A percentile compares a stretch with the other conserved stretches of the same genome.
Conservation (phyloP, 2,888 invertebrate species). For the Anodontia alba region DNA sequence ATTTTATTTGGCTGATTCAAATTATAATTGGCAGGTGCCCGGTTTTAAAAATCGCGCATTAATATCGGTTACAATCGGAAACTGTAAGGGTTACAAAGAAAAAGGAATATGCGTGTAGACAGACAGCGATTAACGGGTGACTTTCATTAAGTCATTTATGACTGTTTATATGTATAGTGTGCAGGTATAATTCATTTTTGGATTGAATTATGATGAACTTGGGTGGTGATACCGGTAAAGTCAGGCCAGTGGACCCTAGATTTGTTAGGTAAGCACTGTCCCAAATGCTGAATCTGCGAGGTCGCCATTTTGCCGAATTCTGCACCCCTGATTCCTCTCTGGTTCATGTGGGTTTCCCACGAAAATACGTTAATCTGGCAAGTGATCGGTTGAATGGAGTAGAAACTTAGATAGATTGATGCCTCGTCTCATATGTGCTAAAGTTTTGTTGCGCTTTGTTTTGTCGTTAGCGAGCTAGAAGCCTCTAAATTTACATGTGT, state of each 20-base stretch:
- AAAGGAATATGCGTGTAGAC: conserved; percentile 14
- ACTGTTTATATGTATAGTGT: conserved; percentile 23
- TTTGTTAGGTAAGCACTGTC: conserved; percentile 49
- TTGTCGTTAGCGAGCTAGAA: not conserved
- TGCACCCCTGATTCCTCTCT: not conserved
- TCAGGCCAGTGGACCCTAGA: conserved; percentile 44
- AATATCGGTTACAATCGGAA: not conserved
- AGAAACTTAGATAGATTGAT: not conserved
- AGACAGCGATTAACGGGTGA: conserved; percentile 23
- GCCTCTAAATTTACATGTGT: conserved; percentile 41
- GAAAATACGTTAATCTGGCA: not conserved
- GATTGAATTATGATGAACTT: conserved; percentile 32
- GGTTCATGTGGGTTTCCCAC: conserved; percentile 23
- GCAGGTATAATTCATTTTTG: conserved; percentile 21
- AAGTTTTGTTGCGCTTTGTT: not conserved
- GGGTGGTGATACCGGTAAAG: conserved; percentile 29
- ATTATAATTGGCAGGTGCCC: conserved; percentile 4
- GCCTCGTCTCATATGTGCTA: not conserved
- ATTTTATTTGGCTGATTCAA: too few species aligned
- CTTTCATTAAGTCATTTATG: conserved; percentile 24
- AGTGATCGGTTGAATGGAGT: not conserved
- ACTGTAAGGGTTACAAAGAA: conserved; percentile 17
- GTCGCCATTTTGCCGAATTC: conserved; percentile 47
- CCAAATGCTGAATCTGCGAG: conserved; percentile 23
- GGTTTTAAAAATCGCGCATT: not conserved